These are phyloP conservation scores for Australoheros facetus DNA, from an alignment of 2,797 vertebrate species.

Conservation along the genomic window DNA sequence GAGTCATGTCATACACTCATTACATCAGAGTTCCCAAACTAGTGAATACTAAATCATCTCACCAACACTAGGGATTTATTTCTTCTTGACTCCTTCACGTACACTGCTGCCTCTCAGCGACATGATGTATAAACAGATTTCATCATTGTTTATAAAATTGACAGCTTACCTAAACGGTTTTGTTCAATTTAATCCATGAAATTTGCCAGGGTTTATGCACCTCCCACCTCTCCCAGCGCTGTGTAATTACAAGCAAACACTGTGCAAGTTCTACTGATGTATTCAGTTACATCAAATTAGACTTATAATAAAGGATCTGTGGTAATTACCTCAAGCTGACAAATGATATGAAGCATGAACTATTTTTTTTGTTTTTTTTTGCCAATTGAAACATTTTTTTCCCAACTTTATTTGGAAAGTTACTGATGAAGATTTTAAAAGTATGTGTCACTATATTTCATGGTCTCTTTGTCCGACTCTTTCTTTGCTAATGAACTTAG, in stretches of 20 bases:
- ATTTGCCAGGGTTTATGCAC: slow-evolving; percentile 79
- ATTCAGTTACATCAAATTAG: slow-evolving; percentile 68
- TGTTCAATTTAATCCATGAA: slow-evolving; percentile 78
- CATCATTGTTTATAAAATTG: slow-evolving; percentile 68
- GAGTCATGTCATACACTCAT: slow-evolving; percentile 35
- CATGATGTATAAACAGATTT: slow-evolving; percentile 74
- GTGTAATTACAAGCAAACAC: slow-evolving; percentile 74
- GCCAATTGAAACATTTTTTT: slow-evolving; percentile 75
- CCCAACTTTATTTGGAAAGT: slow-evolving; percentile 60
- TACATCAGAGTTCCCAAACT: slow-evolving; percentile 42
- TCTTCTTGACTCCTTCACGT: slow-evolving; percentile 25
- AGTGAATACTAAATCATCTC: slow-evolving; percentile 54
- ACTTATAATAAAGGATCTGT: slow-evolving; percentile 59
- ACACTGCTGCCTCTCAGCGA: slow-evolving; percentile 48
- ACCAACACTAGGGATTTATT: slow-evolving; percentile 21
- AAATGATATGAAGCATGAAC: slow-evolving; percentile 72
- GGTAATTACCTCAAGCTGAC: slow-evolving; percentile 78
- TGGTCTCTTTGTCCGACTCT: slow-evolving; percentile 8
- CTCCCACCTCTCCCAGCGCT: slow-evolving; percentile 61
- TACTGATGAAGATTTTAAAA: slow-evolving; percentile 46
- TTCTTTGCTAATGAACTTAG: slow-evolving; percentile 28
- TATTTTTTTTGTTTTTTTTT: slow-evolving; percentile 10
- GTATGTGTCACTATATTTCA: slow-evolving; percentile 42
- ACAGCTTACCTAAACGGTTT: slow-evolving; percentile 70
- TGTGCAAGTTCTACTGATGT: slow-evolving; percentile 55